These are phyloP conservation scores for Paguma larvata DNA, from an alignment of 2,797 vertebrate genomes.

Conservation along the genomic window DNA sequence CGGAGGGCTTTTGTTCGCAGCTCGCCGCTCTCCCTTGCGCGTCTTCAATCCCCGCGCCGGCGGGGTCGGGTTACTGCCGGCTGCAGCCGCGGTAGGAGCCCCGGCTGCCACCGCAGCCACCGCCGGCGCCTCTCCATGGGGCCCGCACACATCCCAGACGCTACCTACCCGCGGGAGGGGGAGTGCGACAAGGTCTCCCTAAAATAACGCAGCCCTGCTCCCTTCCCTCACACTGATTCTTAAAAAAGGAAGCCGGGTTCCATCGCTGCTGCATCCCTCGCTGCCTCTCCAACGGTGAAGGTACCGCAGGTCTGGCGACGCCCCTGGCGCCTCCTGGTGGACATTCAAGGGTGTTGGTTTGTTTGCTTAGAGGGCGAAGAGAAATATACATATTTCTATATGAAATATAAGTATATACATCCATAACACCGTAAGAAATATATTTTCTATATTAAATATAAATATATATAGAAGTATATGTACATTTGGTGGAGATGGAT, in stretches of 20 bases:
- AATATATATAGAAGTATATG: neutral
- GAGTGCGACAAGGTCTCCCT: conserved; percentile 64
- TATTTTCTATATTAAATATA: neutral
- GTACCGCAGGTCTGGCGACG: conserved; percentile 48
- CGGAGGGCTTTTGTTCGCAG: conserved; percentile 81
- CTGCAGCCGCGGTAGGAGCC: conserved; percentile 49
- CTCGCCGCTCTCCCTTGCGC: neutral
- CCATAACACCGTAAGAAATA: no score
- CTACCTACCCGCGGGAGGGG: conserved; percentile 56
- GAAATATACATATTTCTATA: neutral
- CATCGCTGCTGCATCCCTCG: conserved; percentile 62
- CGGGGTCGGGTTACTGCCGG: conserved; percentile 78
- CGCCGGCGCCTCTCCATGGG: conserved; percentile 80
- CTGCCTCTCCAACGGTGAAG: conserved; percentile 36
- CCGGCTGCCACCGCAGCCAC: conserved; percentile 49
- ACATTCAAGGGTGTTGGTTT: conserved; percentile 15
- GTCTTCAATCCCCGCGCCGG: conserved; percentile 63
- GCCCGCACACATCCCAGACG: conserved; percentile 33
- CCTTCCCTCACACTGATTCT: conserved; percentile 59
- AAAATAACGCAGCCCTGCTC: conserved; percentile 74
- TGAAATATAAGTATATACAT: no score
- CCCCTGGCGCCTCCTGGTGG: conserved; percentile 77
- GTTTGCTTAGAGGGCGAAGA: conserved; percentile 49
- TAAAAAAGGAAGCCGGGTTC: conserved; percentile 67
- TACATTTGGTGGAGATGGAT: neutral